These are phyloP conservation scores for Ascidia mentula DNA, from an alignment of 23 tunicate genomes.

Conservation along the genomic window DNA sequence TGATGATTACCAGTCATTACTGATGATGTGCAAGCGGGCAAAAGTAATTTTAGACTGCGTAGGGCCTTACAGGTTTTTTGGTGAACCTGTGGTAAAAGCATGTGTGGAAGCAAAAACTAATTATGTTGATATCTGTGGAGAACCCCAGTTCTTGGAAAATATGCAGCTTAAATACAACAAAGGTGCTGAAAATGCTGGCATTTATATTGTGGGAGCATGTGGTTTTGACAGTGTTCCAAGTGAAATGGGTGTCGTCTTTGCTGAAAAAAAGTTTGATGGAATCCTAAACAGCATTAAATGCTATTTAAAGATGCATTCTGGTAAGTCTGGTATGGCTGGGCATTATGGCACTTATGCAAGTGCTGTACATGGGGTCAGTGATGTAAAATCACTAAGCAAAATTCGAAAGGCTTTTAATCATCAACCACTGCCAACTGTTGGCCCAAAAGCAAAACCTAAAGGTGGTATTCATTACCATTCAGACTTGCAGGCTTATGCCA, in stretches of 20 bases:
- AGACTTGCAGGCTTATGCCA: constrained; percentile 31
- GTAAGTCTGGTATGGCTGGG: constrained; percentile 43
- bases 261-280: constrained; percentile 56
- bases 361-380: constrained; percentile 66
- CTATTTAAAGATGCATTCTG: constrained; percentile 44
- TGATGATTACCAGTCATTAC: constrained; percentile 53
- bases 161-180: constrained; percentile 78
- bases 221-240: constrained; percentile 95
- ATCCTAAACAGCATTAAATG: constrained; percentile 54
- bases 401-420: constrained; percentile 34
- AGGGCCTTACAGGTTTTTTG: constrained; percentile 90
- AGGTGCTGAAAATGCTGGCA: constrained; percentile 51
- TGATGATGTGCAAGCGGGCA: constrained; percentile 62
- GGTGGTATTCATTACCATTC: constrained; percentile 37
- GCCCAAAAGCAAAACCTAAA: constrained; percentile 55
- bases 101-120: constrained; percentile 74
- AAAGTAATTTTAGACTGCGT: constrained; percentile 82
- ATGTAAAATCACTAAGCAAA: constrained; percentile 23
- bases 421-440: constrained; percentile 50
- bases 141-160: constrained; percentile 91
- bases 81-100: constrained; percentile 87
- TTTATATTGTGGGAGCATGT: constrained; percentile 82
- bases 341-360: constrained; percentile 91
- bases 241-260: constrained; percentile 76
- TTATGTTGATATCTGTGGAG: constrained; percentile 89